Evolutionary conservation across 2,113 vertebrate species (phyloP), one percentile per base, ranked within the genome.

Genomic region (Laterallus jamaicensis): DNA sequence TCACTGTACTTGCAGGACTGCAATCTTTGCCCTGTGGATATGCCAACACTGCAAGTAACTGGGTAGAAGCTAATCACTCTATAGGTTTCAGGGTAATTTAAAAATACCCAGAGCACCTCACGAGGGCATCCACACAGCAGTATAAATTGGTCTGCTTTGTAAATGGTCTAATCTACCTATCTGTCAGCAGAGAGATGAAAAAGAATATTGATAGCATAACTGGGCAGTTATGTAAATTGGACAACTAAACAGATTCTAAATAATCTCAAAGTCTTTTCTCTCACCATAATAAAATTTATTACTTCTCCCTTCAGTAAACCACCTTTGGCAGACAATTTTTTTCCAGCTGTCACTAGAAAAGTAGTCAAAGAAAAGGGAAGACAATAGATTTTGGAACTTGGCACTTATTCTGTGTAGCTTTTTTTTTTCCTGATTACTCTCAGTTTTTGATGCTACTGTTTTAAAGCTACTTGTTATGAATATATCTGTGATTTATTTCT

Each of bases 191-290:
- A 68, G 67, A 87, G 68, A 93, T 78, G 64, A 92, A 93, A 94
- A 87, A 90, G 56, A 95, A 86, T 93, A 96, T 28, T 92, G 80
- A 94, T 82, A 56, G 73, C 54, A 32, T 83, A 88, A 95, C 87
- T 54, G 71, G 42, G 79, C 56, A 92, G 60, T 74, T 94, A 93
- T 21, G 60, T 60, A 90, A 95, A 95, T 50, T 68, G 60, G 86
- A 70, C 85, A 88, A 91, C 70, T 81, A 88, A 90, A 80, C 64
- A 6, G 0, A 78, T 54, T 71, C 32, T 73, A 94, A 94, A 92
- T 94, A 70, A 94, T 88, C 64, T 90, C 54, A 12, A 87, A 76
- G 44, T 75, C 79, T 86, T 83, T 88, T 52, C 69, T 82, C 74
- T 91, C 13, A 18, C 29, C 31, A 82, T 67, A 91, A 73, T 54